Percentiles rank a stretch among this genome's conserved stretches.
These are phyloP conservation scores for Araneus ventricosus DNA, from an alignment of 1,140 invertebrate genomes.

Conservation along the genomic window DNA sequence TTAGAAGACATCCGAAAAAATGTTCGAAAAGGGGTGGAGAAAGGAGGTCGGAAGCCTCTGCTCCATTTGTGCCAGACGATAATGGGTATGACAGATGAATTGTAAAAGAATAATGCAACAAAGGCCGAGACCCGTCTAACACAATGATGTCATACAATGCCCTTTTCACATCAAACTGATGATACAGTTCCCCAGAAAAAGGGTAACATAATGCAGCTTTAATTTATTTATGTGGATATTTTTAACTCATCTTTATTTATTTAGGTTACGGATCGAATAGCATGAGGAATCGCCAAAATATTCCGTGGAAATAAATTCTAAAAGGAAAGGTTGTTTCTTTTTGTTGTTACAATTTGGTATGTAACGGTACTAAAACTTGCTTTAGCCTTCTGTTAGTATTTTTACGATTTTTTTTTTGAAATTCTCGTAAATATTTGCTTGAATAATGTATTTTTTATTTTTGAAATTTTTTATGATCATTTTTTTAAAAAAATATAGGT, in stretches of 20 bases:
- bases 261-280: neutral
- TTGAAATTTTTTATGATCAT: too few species aligned
- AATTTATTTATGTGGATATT: slow-evolving; percentile 11
- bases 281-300: neutral
- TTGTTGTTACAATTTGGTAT: too few species aligned
- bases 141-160: neutral
- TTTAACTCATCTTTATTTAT: neutral
- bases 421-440: too few species aligned
- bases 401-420: too few species aligned
- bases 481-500: too few species aligned
- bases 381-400: too few species aligned
- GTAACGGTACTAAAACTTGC: too few species aligned
- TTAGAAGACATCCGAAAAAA: neutral
- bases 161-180: neutral
- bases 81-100: slow-evolving; percentile 5
- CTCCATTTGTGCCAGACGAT: neutral
- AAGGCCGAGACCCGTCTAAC: neutral
- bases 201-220: neutral
- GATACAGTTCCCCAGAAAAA: neutral
- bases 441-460: too few species aligned
- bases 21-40: neutral
- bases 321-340: neutral
- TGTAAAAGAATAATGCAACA: neutral
- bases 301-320: neutral
- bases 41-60: neutral